Evolutionary conservation across 2,888 invertebrate genomes (phyloP).

Genomic region (Pollenia griseotomentosa): DNA sequence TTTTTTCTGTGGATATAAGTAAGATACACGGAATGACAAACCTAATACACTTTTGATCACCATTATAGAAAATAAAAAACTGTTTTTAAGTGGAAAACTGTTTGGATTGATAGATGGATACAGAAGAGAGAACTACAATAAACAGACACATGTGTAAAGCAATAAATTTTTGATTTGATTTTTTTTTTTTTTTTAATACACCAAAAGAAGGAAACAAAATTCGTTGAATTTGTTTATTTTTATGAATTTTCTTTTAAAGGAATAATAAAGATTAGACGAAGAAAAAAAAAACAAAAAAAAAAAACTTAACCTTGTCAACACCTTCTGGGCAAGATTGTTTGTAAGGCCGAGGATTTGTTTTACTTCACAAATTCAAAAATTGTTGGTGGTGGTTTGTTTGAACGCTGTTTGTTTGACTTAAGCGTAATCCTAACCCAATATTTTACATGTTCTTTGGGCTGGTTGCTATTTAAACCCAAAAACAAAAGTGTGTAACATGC

Average conservation of each 20-base stretch:
- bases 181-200: background rate
- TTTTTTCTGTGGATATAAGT: too few species aligned
- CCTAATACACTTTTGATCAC: too few species aligned
- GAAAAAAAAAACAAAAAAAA: background rate
- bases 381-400: background rate
- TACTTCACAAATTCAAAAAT: background rate
- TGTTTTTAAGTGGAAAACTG: background rate
- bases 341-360: slow-evolving; percentile 13
- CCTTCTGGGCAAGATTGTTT: slow-evolving; percentile 21
- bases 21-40: too few species aligned
- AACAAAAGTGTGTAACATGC: background rate
- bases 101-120: background rate
- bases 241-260: slow-evolving; percentile 9
- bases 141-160: slow-evolving; percentile 32
- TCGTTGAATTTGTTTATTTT: slow-evolving; percentile 26
- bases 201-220: slow-evolving; percentile 2
- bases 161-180: slow-evolving; percentile 33
- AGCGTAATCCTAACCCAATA: slow-evolving; percentile 33
- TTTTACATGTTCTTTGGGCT: slow-evolving; percentile 18
- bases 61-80: background rate
- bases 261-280: background rate
- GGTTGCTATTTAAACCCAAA: background rate
- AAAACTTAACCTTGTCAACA: slow-evolving; percentile 60
- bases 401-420: background rate
- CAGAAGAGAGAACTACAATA: slow-evolving; percentile 40